A percentile compares a stretch with the other conserved stretches of the same genome.
Conservation (phyloP, 2,113 vertebrate species). For the Microtus ochrogaster region DNA sequence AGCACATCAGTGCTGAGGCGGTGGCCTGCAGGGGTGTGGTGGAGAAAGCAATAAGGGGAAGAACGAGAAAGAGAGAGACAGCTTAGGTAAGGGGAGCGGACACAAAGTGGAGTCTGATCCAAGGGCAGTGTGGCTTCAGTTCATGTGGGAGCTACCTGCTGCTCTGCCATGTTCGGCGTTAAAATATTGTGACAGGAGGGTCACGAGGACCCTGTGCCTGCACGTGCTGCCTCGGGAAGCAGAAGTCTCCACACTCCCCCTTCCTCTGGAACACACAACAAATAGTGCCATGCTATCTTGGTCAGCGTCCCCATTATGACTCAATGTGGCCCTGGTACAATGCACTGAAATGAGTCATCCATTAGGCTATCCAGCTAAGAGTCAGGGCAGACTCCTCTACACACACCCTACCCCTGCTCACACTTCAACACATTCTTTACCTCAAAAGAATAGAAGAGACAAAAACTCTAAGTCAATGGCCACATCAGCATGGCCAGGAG, state of each 20-base stretch:
- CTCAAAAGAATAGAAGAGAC: neutral
- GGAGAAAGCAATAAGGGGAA: neutral
- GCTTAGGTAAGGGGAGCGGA: fast-evolving
- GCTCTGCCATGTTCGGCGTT: neutral
- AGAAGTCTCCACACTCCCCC: neutral
- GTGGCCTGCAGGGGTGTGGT: neutral
- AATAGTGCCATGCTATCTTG: neutral
- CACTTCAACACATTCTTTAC: neutral
- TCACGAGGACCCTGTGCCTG: no score
- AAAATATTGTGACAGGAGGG: neutral
- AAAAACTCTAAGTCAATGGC: no score
- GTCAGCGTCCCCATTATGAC: no score
- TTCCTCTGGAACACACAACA: neutral
- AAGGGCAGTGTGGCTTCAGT: neutral
- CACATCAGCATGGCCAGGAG: neutral
- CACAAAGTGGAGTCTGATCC: neutral
- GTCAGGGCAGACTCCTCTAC: neutral
- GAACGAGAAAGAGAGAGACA: neutral
- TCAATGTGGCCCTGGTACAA: neutral
- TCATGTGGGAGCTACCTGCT: neutral
- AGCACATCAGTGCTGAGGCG: neutral
- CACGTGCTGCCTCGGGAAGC: neutral
- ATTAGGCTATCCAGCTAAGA: neutral
- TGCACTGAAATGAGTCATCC: neutral
- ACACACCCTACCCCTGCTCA: neutral